phyloP scores from a whole-genome alignment of 92 coral and sea anemone species.

The Nematostella vectensis region DNA sequence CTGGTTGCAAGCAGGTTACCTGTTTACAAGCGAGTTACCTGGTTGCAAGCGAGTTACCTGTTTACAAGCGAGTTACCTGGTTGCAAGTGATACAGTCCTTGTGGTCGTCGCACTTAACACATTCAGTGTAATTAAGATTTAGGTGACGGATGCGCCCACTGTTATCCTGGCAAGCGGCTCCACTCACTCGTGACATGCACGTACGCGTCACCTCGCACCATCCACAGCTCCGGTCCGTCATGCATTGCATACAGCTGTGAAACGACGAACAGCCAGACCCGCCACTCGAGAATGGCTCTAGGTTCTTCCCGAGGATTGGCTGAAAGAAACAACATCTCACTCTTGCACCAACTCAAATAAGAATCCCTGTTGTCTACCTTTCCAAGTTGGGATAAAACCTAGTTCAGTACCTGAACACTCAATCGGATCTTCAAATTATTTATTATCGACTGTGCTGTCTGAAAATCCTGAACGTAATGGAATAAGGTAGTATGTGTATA shows the following conservation, averaged over 20 bases:
- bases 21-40: too few relatives aligned
- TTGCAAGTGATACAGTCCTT: constrained; percentile 58
- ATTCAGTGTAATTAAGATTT: constrained; percentile 68
- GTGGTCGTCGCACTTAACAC: constrained; percentile 61
- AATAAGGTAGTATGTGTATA: too few relatives aligned
- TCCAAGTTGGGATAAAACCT: too few relatives aligned
- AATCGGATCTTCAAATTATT: too few relatives aligned
- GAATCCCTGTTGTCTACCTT: too few relatives aligned
- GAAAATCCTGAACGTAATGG: too few relatives aligned
- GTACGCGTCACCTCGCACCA: constrained; percentile 57
- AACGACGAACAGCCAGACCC: constrained; percentile 42
- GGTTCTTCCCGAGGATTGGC: constrained; percentile 40
- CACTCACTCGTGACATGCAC: constrained; percentile 43
- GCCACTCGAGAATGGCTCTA: constrained; percentile 51
- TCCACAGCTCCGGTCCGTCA: constrained; percentile 90
- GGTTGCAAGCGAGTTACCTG: too few relatives aligned
- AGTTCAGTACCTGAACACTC: too few relatives aligned
- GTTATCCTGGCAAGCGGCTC: constrained; percentile 38
- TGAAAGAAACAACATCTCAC: constrained; percentile 4
- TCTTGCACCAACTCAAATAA: too few relatives aligned
- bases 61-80: constrained; percentile 31
- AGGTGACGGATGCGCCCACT: constrained; percentile 34
- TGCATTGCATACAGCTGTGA: constrained; percentile 60
- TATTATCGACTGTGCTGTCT: too few relatives aligned
- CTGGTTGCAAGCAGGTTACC: too few relatives aligned